Evolutionary conservation across 2,888 invertebrate genomes (phyloP).

Genomic region (Cheilosia impressa): DNA sequence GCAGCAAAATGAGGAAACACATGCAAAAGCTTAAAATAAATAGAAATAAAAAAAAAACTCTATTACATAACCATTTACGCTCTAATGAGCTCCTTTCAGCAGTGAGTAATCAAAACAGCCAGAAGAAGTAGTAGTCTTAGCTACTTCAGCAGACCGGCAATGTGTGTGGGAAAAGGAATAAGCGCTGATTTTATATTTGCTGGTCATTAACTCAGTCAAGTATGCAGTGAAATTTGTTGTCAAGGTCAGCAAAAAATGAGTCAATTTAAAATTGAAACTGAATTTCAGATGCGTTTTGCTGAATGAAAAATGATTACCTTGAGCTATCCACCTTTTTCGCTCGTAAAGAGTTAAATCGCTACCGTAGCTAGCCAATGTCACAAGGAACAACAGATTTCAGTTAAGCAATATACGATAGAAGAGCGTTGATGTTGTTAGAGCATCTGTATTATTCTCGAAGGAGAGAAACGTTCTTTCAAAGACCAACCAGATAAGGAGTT

Average conservation of each 20-base stretch:
- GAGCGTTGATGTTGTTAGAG: no score
- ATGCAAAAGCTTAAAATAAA: conserved; percentile 13
- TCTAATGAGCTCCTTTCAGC: conserved; percentile 73
- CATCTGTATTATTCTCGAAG: no score
- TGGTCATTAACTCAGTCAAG: conserved; percentile 52
- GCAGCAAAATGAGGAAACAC: conserved; percentile 28
- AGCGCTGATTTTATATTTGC: conserved; percentile 17
- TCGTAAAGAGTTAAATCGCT: no score
- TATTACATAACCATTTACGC: conserved; percentile 67
- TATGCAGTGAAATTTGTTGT: conserved; percentile 55
- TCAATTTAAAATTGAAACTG: conserved; percentile 20
- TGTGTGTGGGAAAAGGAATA: conserved; percentile 59
- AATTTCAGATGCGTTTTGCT: background rate
- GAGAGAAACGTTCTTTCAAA: no score
- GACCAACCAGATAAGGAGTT: no score
- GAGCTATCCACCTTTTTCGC: no score
- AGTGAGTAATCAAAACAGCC: conserved; percentile 58
- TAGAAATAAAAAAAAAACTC: conserved; percentile 31
- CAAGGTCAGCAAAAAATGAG: conserved; percentile 48
- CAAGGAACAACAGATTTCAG: no score
- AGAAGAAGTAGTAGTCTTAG: conserved; percentile 37
- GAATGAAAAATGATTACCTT: background rate
- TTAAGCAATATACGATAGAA: no score
- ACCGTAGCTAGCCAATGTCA: no score
- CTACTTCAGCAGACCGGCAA: conserved; percentile 30